Conservation (phyloP, 2,888 invertebrate genomes). For the Tetranychus truncatus region DNA sequence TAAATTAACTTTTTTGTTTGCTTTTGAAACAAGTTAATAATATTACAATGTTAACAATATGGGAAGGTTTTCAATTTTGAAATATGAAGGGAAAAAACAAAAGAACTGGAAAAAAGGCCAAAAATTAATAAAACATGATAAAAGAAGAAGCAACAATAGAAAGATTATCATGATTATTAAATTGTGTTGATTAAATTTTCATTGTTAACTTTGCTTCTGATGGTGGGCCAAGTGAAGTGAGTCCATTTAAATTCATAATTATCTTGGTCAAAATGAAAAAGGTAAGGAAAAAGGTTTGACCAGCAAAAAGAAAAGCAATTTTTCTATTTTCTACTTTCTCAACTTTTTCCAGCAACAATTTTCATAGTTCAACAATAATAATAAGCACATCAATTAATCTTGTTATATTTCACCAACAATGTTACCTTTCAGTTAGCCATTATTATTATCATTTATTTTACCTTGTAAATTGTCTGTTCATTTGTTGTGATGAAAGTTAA, state of each 20-base stretch:
- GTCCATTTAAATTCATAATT: neutral
- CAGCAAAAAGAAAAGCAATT: too few relatives aligned
- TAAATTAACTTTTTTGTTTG: neutral
- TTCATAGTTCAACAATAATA: too few relatives aligned
- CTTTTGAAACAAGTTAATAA: neutral
- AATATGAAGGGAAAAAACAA: too few relatives aligned
- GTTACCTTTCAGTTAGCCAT: too few relatives aligned
- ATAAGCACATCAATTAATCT: neutral
- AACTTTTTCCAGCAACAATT: too few relatives aligned
- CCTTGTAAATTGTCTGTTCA: neutral
- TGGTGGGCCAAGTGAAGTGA: neutral
- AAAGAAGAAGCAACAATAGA: too few relatives aligned
- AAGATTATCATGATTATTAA: neutral
- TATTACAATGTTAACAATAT: neutral
- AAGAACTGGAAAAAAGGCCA: too few relatives aligned
- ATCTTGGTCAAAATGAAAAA: neutral
- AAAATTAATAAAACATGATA: too few relatives aligned
- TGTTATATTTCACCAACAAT: neutral
- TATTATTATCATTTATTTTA: neutral
- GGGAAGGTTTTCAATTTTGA: neutral
- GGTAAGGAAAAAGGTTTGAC: neutral
- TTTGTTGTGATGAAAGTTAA: neutral
- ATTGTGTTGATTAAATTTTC: neutral
- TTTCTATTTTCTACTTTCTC: too few relatives aligned
- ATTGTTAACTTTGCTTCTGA: neutral